These are phyloP conservation scores for Chromobotia macracanthus DNA, from an alignment of 2,797 vertebrate species.

Conservation along the genomic window DNA sequence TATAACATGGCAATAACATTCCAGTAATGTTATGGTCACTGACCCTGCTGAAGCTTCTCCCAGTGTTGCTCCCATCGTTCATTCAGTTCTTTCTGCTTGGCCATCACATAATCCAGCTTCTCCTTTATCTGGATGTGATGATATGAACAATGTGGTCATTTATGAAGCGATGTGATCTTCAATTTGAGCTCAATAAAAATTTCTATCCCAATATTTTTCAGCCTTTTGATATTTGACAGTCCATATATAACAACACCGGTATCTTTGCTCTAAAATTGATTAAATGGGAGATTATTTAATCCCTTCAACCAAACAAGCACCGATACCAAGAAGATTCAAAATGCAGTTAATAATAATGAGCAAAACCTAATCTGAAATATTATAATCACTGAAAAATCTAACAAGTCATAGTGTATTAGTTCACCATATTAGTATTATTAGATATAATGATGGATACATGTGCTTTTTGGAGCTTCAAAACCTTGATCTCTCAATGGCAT, in stretches of 20 bases:
- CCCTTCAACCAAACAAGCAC: not conserved
- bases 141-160: not conserved
- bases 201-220: not conserved
- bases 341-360: no score
- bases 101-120: slow-evolving; percentile 88
- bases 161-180: not conserved
- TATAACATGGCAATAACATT: slow-evolving; percentile 9
- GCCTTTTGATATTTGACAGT: not conserved
- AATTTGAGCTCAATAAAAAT: not conserved
- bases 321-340: no score
- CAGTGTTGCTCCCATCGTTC: slow-evolving; percentile 86
- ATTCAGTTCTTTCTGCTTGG: slow-evolving; percentile 86
- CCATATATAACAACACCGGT: not conserved
- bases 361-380: no score
- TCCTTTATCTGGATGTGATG: slow-evolving; percentile 82
- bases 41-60: slow-evolving; percentile 72
- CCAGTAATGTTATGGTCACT: slow-evolving; percentile 69
- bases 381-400: no score
- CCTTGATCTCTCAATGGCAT: no score
- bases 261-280: not conserved
- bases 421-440: no score
- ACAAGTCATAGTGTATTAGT: no score
- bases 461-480: no score
- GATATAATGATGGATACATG: no score
- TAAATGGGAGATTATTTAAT: not conserved